Evolutionary conservation across 2,797 vertebrate species (phyloP).

Genomic region (Octomys mimax): DNA sequence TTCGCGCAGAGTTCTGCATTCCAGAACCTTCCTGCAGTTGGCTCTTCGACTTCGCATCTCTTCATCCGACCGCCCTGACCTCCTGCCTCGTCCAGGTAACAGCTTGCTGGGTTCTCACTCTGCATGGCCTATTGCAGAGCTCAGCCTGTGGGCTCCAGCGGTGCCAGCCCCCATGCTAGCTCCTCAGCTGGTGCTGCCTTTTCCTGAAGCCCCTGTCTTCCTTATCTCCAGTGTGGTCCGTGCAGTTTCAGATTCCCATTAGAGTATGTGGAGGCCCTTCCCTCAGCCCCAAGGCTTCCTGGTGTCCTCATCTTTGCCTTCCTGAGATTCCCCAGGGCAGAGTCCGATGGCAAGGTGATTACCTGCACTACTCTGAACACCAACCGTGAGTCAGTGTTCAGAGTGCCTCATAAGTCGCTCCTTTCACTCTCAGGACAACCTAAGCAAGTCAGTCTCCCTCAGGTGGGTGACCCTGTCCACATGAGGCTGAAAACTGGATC

Average conservation of each 20-base stretch:
- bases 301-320: not conserved
- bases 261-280: not conserved
- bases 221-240: not conserved
- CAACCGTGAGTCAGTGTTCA: not conserved
- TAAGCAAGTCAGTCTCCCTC: not conserved
- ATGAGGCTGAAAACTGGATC: not conserved
- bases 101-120: not conserved
- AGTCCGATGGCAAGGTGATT: not conserved
- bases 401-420: not conserved
- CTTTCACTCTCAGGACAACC: not conserved
- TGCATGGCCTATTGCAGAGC: not conserved
- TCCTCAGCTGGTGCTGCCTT: not conserved
- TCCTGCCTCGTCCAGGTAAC: not conserved
- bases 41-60: not conserved
- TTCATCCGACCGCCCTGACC: not conserved
- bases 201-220: not conserved
- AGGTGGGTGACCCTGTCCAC: fast-evolving
- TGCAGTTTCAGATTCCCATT: not conserved
- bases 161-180: not conserved
- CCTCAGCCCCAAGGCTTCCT: not conserved
- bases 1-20: not conserved
- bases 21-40: not conserved
- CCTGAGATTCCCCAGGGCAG: not conserved
- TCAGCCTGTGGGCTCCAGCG: not conserved
- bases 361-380: not conserved